These are phyloP conservation scores for Rapana venosa DNA, from an alignment of 2,888 invertebrate genomes.

Conservation along the genomic window DNA sequence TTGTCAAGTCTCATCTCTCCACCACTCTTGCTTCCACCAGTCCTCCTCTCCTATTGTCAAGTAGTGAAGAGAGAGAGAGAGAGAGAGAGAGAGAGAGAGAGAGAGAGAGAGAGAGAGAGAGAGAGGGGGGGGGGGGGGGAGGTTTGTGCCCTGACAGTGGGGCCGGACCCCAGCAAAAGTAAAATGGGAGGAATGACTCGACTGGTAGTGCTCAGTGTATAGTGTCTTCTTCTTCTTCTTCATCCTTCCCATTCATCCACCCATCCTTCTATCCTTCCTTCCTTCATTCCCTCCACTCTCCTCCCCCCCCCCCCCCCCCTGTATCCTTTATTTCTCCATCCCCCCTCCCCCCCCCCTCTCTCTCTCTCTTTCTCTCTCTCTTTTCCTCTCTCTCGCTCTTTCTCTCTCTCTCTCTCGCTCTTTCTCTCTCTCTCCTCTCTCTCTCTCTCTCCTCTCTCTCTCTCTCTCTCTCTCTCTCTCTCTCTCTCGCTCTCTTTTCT, in stretches of 20 bases:
- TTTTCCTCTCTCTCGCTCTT: too few species aligned
- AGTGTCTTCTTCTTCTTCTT: background rate
- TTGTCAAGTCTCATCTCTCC: too few species aligned
- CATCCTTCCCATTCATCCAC: background rate
- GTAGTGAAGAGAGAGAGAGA: too few species aligned
- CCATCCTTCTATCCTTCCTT: background rate
- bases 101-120: too few species aligned
- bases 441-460: background rate
- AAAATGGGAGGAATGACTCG: too few species aligned
- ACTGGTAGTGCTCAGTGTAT: background rate
- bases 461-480: too few species aligned
- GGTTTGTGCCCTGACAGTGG: too few species aligned
- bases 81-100: too few species aligned
- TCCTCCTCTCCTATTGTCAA: too few species aligned
- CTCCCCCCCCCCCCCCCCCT: background rate
- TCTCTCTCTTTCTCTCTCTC: too few species aligned
- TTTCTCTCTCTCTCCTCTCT: background rate
- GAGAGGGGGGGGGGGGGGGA: too few species aligned
- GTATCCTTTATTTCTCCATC: background rate
- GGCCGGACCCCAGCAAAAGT: background rate
- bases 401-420: background rate
- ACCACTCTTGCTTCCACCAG: too few species aligned
- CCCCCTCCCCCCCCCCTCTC: background rate
- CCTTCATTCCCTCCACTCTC: background rate
- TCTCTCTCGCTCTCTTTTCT: background rate